Evolutionary conservation across 2,113 vertebrate genomes (phyloP).

Genomic region (Antigone vipio): DNA sequence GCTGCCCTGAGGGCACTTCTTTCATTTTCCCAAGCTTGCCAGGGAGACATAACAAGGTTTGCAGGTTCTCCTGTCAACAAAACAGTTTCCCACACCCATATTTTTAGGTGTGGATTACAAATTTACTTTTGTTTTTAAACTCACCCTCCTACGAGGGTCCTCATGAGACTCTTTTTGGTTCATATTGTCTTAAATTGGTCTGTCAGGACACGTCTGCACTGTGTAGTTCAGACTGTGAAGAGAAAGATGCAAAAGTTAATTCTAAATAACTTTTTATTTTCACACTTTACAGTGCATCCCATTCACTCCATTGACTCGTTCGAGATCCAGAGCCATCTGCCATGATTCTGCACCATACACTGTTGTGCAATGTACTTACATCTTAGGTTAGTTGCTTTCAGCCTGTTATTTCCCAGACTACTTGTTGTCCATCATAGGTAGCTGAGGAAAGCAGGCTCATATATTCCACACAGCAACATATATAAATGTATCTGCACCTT

Average conservation of each 20-base stretch:
- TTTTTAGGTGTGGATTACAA: background rate
- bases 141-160: rapidly evolving
- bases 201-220: background rate
- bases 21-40: background rate
- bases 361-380: rapidly evolving
- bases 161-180: background rate
- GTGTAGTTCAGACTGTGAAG: background rate
- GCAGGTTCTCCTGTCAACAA: background rate
- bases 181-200: background rate
- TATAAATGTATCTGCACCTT: background rate
- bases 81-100: background rate
- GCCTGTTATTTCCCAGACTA: background rate
- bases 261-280: background rate
- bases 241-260: background rate
- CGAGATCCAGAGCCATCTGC: background rate
- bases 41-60: background rate
- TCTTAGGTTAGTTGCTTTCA: background rate
- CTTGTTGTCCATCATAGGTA: rapidly evolving
- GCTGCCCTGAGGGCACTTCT: background rate
- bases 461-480: background rate
- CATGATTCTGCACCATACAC: background rate
- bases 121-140: background rate
- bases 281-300: background rate
- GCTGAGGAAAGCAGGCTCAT: background rate
- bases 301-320: background rate